A percentile compares a stretch with the other conserved stretches of the same genome.
Evolutionary conservation across 2,888 invertebrate genomes (phyloP).

Genomic region (Mythimna pallens): DNA sequence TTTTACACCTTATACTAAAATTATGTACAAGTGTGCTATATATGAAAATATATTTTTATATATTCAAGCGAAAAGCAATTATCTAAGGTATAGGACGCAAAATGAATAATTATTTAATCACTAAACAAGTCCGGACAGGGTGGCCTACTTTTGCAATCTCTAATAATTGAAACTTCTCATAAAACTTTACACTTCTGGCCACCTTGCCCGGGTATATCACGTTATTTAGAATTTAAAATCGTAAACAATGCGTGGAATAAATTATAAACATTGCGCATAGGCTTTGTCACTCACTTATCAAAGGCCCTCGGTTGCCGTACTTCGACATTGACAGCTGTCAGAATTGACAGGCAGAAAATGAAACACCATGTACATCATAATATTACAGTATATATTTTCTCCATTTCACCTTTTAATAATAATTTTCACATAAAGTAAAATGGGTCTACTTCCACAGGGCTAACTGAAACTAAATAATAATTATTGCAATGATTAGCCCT

Average conservation of each 20-base stretch:
- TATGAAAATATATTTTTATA: constrained; percentile 81
- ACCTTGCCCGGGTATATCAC: constrained; percentile 66
- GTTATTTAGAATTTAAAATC: constrained; percentile 66
- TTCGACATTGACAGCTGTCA: constrained; percentile 64
- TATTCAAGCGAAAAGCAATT: constrained; percentile 74
- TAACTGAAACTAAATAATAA: constrained; percentile 12
- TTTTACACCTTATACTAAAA: constrained; percentile 83
- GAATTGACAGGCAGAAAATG: constrained; percentile 57
- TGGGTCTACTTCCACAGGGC: constrained; percentile 21
- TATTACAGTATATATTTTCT: constrained; percentile 55
- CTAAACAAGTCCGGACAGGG: constrained; percentile 63
- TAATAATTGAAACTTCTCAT: constrained; percentile 63
- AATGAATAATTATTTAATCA: constrained; percentile 68
- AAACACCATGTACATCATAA: constrained; percentile 60
- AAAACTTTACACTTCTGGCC: constrained; percentile 51
- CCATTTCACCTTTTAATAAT: constrained; percentile 28
- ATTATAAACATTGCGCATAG: constrained; percentile 58
- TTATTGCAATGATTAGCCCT: constrained; percentile 33
- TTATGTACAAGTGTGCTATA: constrained; percentile 83
- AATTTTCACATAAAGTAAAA: constrained; percentile 31
- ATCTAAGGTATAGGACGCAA: constrained; percentile 72
- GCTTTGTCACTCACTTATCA: constrained; percentile 55
- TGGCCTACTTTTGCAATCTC: constrained; percentile 41
- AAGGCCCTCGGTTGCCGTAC: constrained; percentile 50
- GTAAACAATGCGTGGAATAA: constrained; percentile 71